Evolutionary conservation across 2,113 vertebrate species (phyloP).

Genomic region (Meles meles): DNA sequence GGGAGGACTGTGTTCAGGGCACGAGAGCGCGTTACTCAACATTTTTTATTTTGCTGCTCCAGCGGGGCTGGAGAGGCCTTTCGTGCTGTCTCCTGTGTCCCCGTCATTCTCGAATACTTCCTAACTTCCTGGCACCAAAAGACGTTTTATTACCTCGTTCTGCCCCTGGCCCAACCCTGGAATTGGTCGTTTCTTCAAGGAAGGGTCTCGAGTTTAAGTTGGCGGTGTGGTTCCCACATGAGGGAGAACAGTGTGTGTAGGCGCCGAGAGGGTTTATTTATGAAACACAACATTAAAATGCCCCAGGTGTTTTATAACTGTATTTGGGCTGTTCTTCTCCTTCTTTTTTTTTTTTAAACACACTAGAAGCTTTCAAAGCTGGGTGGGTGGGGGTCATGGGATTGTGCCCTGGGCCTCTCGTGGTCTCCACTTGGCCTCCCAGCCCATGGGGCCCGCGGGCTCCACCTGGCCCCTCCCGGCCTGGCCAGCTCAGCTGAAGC

Average conservation of each 20-base stretch:
- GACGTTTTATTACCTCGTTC: not conserved
- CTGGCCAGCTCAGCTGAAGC: not conserved
- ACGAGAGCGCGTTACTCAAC: rapidly evolving
- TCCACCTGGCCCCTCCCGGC: not conserved
- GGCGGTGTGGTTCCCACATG: not conserved
- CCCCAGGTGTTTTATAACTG: not conserved
- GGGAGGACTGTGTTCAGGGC: not conserved
- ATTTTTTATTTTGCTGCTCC: not conserved
- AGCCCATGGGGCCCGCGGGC: rapidly evolving
- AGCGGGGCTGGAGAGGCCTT: not conserved
- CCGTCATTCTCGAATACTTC: not conserved
- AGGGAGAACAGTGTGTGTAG: not conserved
- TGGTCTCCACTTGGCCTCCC: not conserved
- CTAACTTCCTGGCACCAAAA: not conserved
- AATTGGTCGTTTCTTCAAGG: not conserved
- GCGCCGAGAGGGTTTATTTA: not conserved
- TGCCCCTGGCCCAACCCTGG: not conserved
- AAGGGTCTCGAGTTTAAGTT: not conserved
- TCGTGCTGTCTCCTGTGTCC: rapidly evolving
- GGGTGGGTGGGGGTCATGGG: not conserved
- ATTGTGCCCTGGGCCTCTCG: not conserved
- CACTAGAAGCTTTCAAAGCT: not conserved
- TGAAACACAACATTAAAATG: not conserved
- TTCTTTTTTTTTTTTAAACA: not conserved
- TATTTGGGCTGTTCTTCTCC: not conserved